Evolutionary conservation across 1,140 invertebrate genomes (phyloP).

Genomic region (Megathymus violae): DNA sequence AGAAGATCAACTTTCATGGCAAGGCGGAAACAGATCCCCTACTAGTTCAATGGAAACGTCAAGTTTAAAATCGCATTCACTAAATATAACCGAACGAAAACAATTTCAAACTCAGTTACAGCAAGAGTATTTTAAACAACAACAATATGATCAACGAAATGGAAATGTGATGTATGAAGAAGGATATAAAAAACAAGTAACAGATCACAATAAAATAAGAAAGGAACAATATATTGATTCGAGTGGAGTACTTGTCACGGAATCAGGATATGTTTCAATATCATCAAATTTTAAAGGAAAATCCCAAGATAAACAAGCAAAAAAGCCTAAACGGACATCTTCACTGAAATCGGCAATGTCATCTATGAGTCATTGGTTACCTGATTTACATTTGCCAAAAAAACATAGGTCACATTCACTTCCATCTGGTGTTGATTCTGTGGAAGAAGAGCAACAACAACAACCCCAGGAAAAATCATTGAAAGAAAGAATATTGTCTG

Average conservation of each 20-base stretch:
- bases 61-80: conserved; percentile 85
- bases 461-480: conserved; percentile 76
- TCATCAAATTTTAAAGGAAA: conserved; percentile 86
- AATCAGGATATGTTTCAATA: conserved; percentile 92
- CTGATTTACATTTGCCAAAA: conserved; percentile 91
- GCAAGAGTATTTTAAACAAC: conserved; percentile 83
- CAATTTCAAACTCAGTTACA: conserved; percentile 85
- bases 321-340: conserved; percentile 89
- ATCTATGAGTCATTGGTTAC: conserved; percentile 91
- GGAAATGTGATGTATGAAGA: conserved; percentile 80
- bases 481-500: conserved; percentile 76
- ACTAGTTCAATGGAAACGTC: conserved; percentile 86
- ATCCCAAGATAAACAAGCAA: conserved; percentile 84
- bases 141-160: conserved; percentile 80
- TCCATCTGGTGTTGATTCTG: conserved; percentile 87
- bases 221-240: conserved; percentile 80
- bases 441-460: conserved; percentile 75
- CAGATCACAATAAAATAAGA: conserved; percentile 63
- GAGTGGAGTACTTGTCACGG: conserved; percentile 89
- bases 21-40: conserved; percentile 84
- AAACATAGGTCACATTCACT: conserved; percentile 92
- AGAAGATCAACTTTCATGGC: conserved; percentile 85
- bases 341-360: conserved; percentile 92
- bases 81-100: conserved; percentile 85
- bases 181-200: conserved; percentile 72